These are phyloP conservation scores for Pomatostomus ruficeps DNA, from an alignment of 2,113 vertebrate species.

Conservation along the genomic window DNA sequence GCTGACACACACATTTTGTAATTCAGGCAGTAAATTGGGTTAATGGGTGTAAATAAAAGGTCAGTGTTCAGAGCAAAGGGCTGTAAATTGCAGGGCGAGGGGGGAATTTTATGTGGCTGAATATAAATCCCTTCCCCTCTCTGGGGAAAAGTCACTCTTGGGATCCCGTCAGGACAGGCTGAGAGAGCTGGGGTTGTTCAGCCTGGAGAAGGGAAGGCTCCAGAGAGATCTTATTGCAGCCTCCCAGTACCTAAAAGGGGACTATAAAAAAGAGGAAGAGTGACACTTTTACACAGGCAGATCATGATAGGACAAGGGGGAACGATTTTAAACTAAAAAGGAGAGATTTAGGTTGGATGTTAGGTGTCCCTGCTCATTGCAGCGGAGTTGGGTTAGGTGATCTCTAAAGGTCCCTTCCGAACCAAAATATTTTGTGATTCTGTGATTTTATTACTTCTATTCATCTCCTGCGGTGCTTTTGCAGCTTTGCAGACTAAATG, in stretches of 20 bases:
- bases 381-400: neutral
- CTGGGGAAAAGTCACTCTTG: neutral
- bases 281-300: neutral
- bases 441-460: neutral
- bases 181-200: neutral
- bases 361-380: neutral
- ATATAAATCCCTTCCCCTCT: neutral
- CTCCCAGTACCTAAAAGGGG: neutral
- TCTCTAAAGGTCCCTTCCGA: neutral
- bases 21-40: neutral
- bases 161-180: neutral
- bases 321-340: neutral
- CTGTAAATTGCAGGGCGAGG: neutral
- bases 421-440: neutral
- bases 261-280: neutral
- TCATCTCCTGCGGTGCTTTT: neutral
- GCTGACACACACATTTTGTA: neutral
- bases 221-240: neutral
- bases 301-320: neutral
- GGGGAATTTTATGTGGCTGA: neutral
- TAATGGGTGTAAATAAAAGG: slow-evolving; percentile 2
- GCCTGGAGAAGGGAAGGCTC: neutral
- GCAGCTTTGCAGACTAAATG: neutral
- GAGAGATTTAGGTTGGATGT: neutral
- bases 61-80: neutral